Percentiles rank a stretch among this genome's conserved stretches.
These are phyloP conservation scores for Acleris laterana DNA, from an alignment of 2,888 invertebrate genomes.

Conservation along the genomic window DNA sequence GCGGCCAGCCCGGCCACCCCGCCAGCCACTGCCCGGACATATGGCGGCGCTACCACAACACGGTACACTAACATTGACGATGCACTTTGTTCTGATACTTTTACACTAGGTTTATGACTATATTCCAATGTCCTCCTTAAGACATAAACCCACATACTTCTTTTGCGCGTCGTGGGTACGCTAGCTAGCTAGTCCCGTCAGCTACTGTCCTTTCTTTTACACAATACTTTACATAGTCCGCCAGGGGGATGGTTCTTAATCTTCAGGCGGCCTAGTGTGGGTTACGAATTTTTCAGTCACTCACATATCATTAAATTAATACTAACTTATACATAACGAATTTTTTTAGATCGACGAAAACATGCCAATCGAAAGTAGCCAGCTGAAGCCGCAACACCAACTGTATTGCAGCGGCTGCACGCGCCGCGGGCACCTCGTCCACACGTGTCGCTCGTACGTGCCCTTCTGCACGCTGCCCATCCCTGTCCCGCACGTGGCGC, in stretches of 20 bases:
- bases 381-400: conserved; percentile 57
- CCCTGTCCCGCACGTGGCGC: conserved; percentile 66
- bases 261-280: too few relatives aligned
- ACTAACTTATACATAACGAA: not conserved
- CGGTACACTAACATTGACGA: conserved; percentile 64
- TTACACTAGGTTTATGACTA: too few relatives aligned
- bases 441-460: conserved; percentile 64
- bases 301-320: not conserved
- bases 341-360: conserved; percentile 74
- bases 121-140: too few relatives aligned
- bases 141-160: too few relatives aligned
- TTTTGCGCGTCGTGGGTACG: too few relatives aligned
- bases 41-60: conserved; percentile 90
- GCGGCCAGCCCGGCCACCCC: conserved; percentile 86
- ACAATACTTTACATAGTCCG: too few relatives aligned
- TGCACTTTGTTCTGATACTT: not conserved
- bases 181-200: too few relatives aligned
- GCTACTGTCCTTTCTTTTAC: too few relatives aligned
- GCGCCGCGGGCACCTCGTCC: conserved; percentile 79
- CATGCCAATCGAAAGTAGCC: conserved; percentile 60
- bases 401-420: conserved; percentile 85
- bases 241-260: too few relatives aligned
- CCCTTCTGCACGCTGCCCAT: conserved; percentile 74
- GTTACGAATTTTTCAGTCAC: not conserved
- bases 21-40: conserved; percentile 87